A percentile compares a stretch with the other conserved stretches of the same genome.
phyloP scores from a whole-genome alignment of 2,888 invertebrate genomes.

The Amphipoea lucens region DNA sequence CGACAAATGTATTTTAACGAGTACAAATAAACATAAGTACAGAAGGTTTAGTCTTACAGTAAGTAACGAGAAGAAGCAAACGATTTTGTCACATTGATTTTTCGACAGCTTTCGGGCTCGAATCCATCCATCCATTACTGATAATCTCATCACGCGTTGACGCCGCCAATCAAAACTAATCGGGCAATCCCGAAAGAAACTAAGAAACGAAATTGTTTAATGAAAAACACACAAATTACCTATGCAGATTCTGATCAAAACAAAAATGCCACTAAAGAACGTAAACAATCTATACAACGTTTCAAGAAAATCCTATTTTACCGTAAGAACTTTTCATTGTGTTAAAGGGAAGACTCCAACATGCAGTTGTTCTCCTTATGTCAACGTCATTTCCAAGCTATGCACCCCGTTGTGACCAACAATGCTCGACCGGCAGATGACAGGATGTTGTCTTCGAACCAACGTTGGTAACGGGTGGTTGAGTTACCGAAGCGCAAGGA shows the following conservation, averaged over 20 bases:
- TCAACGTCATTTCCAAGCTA: constrained; percentile 16
- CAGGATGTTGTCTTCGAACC: constrained; percentile 2
- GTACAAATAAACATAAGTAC: background rate
- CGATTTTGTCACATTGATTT: background rate
- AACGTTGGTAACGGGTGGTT: background rate
- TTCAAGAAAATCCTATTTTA: background rate
- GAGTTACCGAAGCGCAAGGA: background rate
- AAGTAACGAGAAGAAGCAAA: background rate
- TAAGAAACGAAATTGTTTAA: background rate
- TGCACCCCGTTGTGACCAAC: background rate
- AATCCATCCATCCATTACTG: background rate
- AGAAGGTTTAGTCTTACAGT: constrained; percentile 24
- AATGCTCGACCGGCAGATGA: constrained; percentile 10
- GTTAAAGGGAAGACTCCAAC: background rate
- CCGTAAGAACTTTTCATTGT: background rate
- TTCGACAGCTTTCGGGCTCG: too few species aligned
- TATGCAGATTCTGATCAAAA: background rate
- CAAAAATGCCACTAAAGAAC: background rate
- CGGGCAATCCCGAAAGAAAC: background rate
- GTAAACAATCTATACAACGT: background rate
- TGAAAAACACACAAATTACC: background rate
- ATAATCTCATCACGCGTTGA: background rate
- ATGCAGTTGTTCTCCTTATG: background rate
- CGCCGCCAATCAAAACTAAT: background rate
- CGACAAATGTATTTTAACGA: constrained; percentile 44